phyloP scores from a whole-genome alignment of 2,113 vertebrate species.

The Anarhynchus alexandrinus region DNA sequence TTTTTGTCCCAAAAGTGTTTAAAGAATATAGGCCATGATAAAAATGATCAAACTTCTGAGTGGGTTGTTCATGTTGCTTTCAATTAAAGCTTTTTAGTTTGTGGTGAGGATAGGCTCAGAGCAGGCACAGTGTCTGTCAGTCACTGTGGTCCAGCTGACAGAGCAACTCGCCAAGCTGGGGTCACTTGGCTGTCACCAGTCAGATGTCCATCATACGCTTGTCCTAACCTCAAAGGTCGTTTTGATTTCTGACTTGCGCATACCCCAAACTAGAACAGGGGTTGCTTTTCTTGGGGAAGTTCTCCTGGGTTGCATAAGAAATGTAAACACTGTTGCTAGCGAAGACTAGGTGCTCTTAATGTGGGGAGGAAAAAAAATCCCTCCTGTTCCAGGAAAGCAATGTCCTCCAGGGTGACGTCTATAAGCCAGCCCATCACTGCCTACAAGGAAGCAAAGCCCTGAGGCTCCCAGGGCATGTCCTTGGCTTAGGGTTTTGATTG shows the following conservation, averaged over 20 bases:
- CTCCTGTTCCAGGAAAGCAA: background rate
- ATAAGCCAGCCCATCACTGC: background rate
- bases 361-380: background rate
- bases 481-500: background rate
- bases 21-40: background rate
- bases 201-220: background rate
- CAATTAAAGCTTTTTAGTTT: background rate
- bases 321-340: background rate
- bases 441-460: background rate
- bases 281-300: background rate
- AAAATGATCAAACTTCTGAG: background rate
- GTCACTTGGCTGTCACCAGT: background rate
- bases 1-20: background rate
- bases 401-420: background rate
- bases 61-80: background rate
- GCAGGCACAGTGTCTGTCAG: background rate
- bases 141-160: background rate
- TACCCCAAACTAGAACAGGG: background rate
- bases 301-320: background rate
- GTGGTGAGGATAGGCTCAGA: background rate
- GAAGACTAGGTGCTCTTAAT: background rate
- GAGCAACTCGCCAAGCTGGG: background rate
- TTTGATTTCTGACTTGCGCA: background rate
- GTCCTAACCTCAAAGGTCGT: background rate
- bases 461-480: background rate